Conservation (phyloP, 30 jellyfish, hydroid and myxozoan genomes). For the Aurelia sp. region DNA sequence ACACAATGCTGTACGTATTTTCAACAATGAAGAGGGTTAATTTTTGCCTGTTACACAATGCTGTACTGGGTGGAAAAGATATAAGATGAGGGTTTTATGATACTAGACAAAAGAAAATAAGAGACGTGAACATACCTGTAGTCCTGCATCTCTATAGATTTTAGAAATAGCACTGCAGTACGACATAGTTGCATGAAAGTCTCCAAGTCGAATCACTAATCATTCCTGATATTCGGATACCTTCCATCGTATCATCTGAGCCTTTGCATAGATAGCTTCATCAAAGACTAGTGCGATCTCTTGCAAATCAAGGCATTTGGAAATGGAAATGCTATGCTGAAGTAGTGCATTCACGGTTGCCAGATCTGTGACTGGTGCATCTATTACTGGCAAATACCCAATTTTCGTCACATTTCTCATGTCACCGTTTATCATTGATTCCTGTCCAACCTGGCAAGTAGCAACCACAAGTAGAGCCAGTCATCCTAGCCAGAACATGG, state of each 20-base stretch:
- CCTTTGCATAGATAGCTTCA: slow-evolving; percentile 74
- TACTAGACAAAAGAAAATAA: too few relatives aligned
- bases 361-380: slow-evolving; percentile 60
- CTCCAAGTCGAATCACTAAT: slow-evolving; percentile 63
- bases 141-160: slow-evolving; percentile 50
- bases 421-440: slow-evolving; percentile 1
- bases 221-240: slow-evolving; percentile 24
- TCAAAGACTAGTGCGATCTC: slow-evolving; percentile 51
- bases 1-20: too few relatives aligned
- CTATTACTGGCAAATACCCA: slow-evolving; percentile 48
- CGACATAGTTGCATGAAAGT: slow-evolving; percentile 67
- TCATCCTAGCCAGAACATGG: slow-evolving; percentile 4
- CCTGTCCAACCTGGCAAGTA: slow-evolving; percentile 63
- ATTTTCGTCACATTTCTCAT: slow-evolving; percentile 33
- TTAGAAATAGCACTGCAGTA: slow-evolving; percentile 55
- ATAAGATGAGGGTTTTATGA: too few relatives aligned
- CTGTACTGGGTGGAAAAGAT: too few relatives aligned
- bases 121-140: slow-evolving; percentile 28
- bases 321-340: slow-evolving; percentile 23
- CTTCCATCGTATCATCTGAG: slow-evolving; percentile 65
- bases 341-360: slow-evolving; percentile 56
- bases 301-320: slow-evolving; percentile 10
- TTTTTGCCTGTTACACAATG: too few relatives aligned
- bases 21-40: too few relatives aligned
- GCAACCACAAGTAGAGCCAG: neutral